Percentiles rank a stretch among this genome's conserved stretches.
Evolutionary conservation across 2,113 vertebrate species (phyloP).

Genomic region (Scomber colias): DNA sequence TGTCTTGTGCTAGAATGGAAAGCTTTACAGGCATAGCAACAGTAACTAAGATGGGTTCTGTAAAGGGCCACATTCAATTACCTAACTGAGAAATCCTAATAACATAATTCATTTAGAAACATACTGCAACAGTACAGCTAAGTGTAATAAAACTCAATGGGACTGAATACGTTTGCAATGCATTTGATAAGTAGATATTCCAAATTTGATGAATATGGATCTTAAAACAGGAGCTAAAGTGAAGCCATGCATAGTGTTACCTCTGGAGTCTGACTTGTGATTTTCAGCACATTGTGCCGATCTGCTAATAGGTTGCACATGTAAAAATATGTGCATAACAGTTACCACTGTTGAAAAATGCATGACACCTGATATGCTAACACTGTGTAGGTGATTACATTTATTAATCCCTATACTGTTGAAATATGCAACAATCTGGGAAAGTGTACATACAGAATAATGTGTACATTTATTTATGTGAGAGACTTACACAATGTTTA

Average conservation of each 20-base stretch:
- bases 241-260: not conserved
- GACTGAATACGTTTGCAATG: too few species aligned
- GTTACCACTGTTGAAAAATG: not conserved
- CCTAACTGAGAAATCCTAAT: too few species aligned
- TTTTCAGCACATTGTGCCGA: not conserved
- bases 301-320: not conserved
- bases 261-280: not conserved
- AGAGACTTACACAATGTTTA: not conserved
- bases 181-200: not conserved
- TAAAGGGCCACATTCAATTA: too few species aligned
- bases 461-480: not conserved
- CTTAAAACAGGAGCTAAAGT: not conserved
- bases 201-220: not conserved
- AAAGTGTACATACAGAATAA: not conserved
- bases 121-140: not conserved
- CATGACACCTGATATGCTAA: not conserved
- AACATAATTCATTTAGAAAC: too few species aligned
- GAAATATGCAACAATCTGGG: not conserved
- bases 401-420: not conserved
- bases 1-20: too few species aligned
- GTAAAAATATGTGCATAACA: not conserved
- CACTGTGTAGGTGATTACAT: not conserved
- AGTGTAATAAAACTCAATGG: too few species aligned
- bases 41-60: too few species aligned
- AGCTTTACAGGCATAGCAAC: too few species aligned